Conservation (phyloP, 2,888 invertebrate species). For the Timema cristinae region DNA sequence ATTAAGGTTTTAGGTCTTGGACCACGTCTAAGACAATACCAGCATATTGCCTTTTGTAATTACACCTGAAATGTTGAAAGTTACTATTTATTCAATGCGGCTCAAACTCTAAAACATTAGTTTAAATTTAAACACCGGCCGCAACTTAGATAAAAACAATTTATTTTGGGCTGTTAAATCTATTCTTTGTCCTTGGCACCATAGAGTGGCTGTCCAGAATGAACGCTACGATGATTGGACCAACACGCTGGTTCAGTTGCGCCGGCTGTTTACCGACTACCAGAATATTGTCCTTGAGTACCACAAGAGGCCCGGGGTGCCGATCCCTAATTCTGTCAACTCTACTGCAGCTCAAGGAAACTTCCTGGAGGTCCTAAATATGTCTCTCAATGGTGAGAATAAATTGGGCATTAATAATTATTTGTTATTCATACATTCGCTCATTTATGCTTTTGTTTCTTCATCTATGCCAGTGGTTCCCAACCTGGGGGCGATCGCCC, state of each 20-base stretch:
- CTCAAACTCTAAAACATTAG: not conserved
- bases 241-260: slow-evolving; percentile 77
- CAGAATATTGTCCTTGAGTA: slow-evolving; percentile 82
- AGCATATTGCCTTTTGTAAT: too few species aligned
- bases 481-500: too few species aligned
- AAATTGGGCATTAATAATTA: too few species aligned
- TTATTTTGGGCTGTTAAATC: too few species aligned
- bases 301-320: slow-evolving; percentile 68
- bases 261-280: slow-evolving; percentile 87
- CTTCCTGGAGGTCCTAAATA: slow-evolving; percentile 97
- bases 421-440: too few species aligned
- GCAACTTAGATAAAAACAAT: not conserved
- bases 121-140: not conserved
- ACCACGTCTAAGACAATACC: too few species aligned
- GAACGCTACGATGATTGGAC: slow-evolving; percentile 98
- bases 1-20: too few species aligned
- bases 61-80: too few species aligned
- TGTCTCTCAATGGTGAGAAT: slow-evolving; percentile 83
- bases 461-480: too few species aligned
- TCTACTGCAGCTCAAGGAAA: slow-evolving; percentile 94
- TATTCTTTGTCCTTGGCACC: slow-evolving; percentile 29
- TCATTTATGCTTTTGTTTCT: too few species aligned
- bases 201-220: slow-evolving; percentile 93
- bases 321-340: slow-evolving; percentile 77
- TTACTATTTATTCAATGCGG: too few species aligned